Base-by-base conservation (phyloP, 1,140 invertebrate species). In the Tachypleus tridentatus region DNA sequence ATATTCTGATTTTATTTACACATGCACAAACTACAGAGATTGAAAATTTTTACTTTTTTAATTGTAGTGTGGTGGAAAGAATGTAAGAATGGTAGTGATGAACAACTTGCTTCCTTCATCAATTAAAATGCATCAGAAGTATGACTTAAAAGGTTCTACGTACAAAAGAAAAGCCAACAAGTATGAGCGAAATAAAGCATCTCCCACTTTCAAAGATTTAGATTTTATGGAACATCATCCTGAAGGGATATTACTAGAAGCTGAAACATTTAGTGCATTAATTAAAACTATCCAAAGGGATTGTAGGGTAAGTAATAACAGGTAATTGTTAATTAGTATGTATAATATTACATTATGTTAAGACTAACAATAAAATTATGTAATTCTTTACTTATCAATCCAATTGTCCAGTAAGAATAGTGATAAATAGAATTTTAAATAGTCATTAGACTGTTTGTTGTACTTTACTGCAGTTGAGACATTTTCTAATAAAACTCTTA, bases 121-220 rank as follows among this genome's bases (percentile, higher is more conserved):
- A n/a, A 88, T 99, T 53, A 89, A 87, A 76, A 83, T 99, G 75
- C 95, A 99, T 80, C 88, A 97, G 78, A 99, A 99, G 76, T 99
- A 98, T 80, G 97, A 99, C 82, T 82, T 98, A 47, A 98, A 98
- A 82, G 97, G 97, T 10, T 98, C 95, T 62, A 99, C 97, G 3
- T 98, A 98, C 74, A 99, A 99, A 79, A 82, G 83, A 65, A 72
- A 80, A 71, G 82, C 82, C 0, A 81, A 76, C 49, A 80, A 80
- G 71, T 67, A 70, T 53, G 82, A 84, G 72, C 70, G 79, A 8
- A 70, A 74, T 11, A 84, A 84, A 70, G 60, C 64, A 5, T 73
- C 71, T 59, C 73, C 73, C 52, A 74, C 73, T 8, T 74, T 60
- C 63, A 74, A 74, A 65, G 73, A 74, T 70, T 57, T 74, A 8